These are phyloP conservation scores for Netelia inedita DNA, from an alignment of 2,888 invertebrate species.

Conservation along the genomic window DNA sequence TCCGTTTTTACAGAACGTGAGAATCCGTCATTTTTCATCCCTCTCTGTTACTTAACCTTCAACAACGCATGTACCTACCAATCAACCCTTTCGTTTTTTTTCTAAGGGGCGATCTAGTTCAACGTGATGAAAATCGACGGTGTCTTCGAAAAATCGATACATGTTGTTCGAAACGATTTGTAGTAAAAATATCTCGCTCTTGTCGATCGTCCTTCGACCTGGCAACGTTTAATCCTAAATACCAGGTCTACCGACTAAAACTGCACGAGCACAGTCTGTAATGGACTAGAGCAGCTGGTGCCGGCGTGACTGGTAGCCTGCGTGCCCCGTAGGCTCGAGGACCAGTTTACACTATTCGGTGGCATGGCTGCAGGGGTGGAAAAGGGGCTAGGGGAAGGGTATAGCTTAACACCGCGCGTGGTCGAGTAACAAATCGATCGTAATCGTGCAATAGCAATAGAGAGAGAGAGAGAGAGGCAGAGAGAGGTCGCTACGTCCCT, in stretches of 20 bases:
- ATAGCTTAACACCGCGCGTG: constrained; percentile 51
- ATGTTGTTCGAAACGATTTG: no score
- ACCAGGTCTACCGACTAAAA: neutral
- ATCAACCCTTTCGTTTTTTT: no score
- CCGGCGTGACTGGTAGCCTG: neutral
- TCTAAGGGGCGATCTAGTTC: no score
- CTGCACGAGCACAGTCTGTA: neutral
- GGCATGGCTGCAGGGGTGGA: neutral
- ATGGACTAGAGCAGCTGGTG: neutral
- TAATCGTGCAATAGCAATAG: constrained; percentile 70
- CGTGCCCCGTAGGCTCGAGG: constrained; percentile 22
- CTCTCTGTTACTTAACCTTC: no score
- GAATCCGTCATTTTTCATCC: no score
- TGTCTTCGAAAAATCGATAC: no score
- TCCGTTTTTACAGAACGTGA: no score
- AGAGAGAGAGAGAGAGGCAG: neutral
- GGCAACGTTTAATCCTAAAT: neutral
- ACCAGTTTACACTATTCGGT: constrained; percentile 58
- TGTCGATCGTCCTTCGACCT: no score
- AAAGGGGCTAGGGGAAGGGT: neutral
- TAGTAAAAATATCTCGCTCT: no score
- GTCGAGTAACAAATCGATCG: constrained; percentile 77
- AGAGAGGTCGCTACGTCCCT: constrained; percentile 19
- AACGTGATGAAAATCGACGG: no score
- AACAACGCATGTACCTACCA: no score